These are phyloP conservation scores for Columbina picui DNA, from an alignment of 2,113 vertebrate species.

Conservation along the genomic window DNA sequence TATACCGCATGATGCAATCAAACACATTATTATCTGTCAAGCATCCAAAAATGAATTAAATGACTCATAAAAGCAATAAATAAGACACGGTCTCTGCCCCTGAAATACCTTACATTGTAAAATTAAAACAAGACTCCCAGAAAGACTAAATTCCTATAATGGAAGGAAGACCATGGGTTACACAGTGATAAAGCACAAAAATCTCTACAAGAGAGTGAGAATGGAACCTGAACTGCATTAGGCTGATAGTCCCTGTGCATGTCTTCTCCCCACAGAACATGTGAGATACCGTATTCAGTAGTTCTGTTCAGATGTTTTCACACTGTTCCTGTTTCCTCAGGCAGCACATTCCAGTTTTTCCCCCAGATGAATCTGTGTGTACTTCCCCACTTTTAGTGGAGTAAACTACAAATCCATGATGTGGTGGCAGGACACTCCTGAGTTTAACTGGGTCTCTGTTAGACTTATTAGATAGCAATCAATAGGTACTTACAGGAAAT, in stretches of 20 bases:
- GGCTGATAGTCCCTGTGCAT: not conserved
- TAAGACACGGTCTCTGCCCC: not conserved
- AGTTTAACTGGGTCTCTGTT: not conserved
- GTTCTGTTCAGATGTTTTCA: not conserved
- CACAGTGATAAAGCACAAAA: not conserved
- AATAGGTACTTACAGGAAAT: not conserved
- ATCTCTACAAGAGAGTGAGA: not conserved
- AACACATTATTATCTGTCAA: slow-evolving; percentile 40
- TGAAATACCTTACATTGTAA: not conserved
- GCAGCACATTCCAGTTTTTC: not conserved
- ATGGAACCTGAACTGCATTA: not conserved
- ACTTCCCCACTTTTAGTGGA: not conserved
- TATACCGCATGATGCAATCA: slow-evolving; percentile 53
- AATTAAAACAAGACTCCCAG: not conserved
- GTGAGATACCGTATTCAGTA: not conserved
- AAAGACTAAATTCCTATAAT: not conserved
- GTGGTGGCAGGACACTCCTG: not conserved
- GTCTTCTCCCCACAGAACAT: not conserved
- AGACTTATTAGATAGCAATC: not conserved
- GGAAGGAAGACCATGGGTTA: not conserved
- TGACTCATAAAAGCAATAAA: slow-evolving; percentile 50
- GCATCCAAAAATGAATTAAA: slow-evolving; percentile 31
- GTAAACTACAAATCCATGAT: not conserved
- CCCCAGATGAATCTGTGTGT: not conserved
- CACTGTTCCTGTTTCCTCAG: not conserved